Evolutionary conservation across 2,113 vertebrate genomes (phyloP).

Genomic region (Anhinga anhinga): DNA sequence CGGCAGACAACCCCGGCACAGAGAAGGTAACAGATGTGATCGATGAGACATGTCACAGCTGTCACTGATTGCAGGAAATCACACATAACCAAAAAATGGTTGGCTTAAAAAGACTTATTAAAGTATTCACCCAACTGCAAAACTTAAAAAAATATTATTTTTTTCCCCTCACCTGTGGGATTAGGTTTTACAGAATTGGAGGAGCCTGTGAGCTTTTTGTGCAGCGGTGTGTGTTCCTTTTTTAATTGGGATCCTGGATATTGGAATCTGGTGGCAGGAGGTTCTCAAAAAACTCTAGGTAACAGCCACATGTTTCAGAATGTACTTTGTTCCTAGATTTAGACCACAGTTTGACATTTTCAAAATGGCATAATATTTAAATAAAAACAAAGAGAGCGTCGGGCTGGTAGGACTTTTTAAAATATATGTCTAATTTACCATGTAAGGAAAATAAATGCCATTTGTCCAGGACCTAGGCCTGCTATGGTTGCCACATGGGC

Average conservation of each 20-base stretch:
- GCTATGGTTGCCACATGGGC: neutral
- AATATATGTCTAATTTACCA: neutral
- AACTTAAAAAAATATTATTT: neutral
- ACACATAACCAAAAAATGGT: accelerated
- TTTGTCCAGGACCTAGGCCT: neutral
- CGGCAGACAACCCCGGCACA: accelerated
- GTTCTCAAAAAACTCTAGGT: neutral
- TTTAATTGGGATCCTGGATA: neutral
- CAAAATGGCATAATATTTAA: neutral
- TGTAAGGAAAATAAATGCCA: neutral
- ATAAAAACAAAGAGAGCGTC: neutral
- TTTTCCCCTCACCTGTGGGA: accelerated
- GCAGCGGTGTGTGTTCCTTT: neutral
- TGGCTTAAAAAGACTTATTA: neutral
- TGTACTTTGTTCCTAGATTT: neutral
- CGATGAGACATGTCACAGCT: neutral
- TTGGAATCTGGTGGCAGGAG: neutral
- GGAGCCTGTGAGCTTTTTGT: neutral
- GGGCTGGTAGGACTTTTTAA: neutral
- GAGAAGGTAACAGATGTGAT: neutral
- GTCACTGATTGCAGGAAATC: neutral
- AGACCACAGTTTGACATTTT: neutral
- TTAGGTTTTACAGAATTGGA: neutral
- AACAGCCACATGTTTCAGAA: neutral
- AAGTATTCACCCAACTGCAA: neutral